Conservation (phyloP, 1,140 invertebrate genomes). For the Colletes latitarsis region DNA sequence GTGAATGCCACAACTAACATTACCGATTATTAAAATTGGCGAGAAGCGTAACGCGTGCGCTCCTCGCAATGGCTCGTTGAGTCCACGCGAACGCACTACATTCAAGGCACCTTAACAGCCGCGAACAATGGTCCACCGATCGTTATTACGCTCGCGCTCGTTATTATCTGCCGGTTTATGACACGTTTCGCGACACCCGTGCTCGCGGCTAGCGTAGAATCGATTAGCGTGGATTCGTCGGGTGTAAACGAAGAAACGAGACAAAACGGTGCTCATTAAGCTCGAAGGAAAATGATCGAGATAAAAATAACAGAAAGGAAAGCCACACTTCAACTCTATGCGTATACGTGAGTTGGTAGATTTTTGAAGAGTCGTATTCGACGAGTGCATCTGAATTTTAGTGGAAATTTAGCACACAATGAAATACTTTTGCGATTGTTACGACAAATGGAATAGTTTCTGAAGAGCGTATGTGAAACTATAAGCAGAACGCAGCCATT, state of each 20-base stretch:
- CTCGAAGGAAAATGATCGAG: too few relatives aligned
- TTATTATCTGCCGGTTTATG: conserved; percentile 52
- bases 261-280: too few relatives aligned
- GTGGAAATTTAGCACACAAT: too few relatives aligned
- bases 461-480: too few relatives aligned
- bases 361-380: too few relatives aligned
- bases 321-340: too few relatives aligned
- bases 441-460: too few relatives aligned
- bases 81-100: conserved; percentile 71
- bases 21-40: conserved; percentile 53
- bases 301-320: too few relatives aligned
- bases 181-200: conserved; percentile 12
- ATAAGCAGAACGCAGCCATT: too few relatives aligned
- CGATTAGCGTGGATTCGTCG: conserved; percentile 4
- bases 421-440: too few relatives aligned
- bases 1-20: conserved; percentile 33
- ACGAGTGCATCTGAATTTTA: too few relatives aligned
- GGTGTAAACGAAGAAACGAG: background rate
- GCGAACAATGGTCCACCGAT: conserved; percentile 59
- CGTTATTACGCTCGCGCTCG: conserved; percentile 37
- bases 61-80: conserved; percentile 75
- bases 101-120: conserved; percentile 71
- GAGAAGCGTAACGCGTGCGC: conserved; percentile 65
- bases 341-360: too few relatives aligned
- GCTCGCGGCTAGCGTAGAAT: background rate